A percentile compares a stretch with the other conserved stretches of the same genome.
Conservation (phyloP, 2,888 invertebrate genomes). For the Euproctis similis region DNA sequence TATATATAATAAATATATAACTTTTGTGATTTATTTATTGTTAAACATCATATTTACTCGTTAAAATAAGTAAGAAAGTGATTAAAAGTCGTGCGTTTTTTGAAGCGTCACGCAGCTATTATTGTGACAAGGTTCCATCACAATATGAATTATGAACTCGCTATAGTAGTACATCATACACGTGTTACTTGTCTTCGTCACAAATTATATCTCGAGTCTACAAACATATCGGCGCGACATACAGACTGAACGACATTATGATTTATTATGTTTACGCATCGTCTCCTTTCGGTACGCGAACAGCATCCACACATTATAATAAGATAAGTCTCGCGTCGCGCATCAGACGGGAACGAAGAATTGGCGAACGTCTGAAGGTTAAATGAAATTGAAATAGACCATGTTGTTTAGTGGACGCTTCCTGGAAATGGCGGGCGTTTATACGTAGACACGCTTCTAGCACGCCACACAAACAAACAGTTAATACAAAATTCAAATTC, state of each 20-base stretch:
- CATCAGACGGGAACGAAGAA: conserved; percentile 37
- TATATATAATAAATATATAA: too few species aligned
- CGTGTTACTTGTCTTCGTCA: too few species aligned
- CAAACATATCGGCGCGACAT: conserved; percentile 34
- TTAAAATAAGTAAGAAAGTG: too few species aligned
- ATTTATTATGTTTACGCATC: too few species aligned
- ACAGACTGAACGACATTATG: conserved; percentile 37
- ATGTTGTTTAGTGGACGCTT: conserved; percentile 37
- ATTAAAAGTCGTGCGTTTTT: too few species aligned
- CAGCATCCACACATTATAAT: conserved; percentile 35
- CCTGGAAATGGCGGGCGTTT: conserved; percentile 43
- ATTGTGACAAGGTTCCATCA: too few species aligned
- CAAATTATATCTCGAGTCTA: conserved; percentile 35
- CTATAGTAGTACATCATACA: too few species aligned
- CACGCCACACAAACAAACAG: conserved; percentile 41
- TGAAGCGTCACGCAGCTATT: too few species aligned
- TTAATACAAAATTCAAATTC: conserved; percentile 32
- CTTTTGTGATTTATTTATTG: too few species aligned
- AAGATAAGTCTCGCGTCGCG: conserved; percentile 47
- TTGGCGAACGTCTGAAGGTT: conserved; percentile 62
- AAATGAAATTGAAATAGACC: conserved; percentile 42
- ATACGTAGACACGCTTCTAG: conserved; percentile 41
- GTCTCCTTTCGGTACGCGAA: too few species aligned
- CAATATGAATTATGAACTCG: too few species aligned
- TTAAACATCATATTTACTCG: too few species aligned